Base-by-base conservation (phyloP, 1,140 invertebrate species). In the Bombus fervidus region DNA sequence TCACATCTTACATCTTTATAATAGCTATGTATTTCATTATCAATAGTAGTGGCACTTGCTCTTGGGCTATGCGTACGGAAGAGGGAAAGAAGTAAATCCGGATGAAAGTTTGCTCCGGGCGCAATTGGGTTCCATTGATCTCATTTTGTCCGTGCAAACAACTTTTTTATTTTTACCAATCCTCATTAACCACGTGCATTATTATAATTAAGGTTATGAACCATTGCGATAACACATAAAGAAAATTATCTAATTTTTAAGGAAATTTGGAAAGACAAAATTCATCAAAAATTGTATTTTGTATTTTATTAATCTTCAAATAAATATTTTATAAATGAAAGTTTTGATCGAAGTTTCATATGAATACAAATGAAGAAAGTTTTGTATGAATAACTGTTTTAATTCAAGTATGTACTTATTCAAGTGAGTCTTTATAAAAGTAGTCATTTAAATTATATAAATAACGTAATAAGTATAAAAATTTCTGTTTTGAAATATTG, bases 51-150 rank as follows among this genome's bases (percentile, higher is more conserved):
- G 75, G 28, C 39, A 83, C 47, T 25, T 78, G 66, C 8, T 41
- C 12, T 15, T 13, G 31, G 12, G 22, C 12, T 1, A 25, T 34
- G 62, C 31, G 34, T 71, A 25, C 13, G 3, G 15, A 28, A 39
- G 41, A 25, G 25, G 53, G 39, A 69, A 73, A 82, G 53, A 80
- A n/a, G 53, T 47, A 59, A 57, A 57, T 81, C n/a, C 75, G 41
- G 64, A 91, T 71, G 90, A 90, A 91, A 91, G 88, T 91, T 91
- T 12, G 83, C 87, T 80, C 47, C 75, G 15, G 83, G 81, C 81
- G 13, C 57, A 43, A 39, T 59, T n/a, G n/a, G 66, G 62, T 47
- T 74, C 83, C 13, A 85, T 85, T 57, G 71, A 41, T 81, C 68
- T 41, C 37, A 43, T 69, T 81, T 34, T 47, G 41, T 47, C 28